phyloP scores from a whole-genome alignment of 2,797 vertebrate genomes.

The Mastacembelus armatus region DNA sequence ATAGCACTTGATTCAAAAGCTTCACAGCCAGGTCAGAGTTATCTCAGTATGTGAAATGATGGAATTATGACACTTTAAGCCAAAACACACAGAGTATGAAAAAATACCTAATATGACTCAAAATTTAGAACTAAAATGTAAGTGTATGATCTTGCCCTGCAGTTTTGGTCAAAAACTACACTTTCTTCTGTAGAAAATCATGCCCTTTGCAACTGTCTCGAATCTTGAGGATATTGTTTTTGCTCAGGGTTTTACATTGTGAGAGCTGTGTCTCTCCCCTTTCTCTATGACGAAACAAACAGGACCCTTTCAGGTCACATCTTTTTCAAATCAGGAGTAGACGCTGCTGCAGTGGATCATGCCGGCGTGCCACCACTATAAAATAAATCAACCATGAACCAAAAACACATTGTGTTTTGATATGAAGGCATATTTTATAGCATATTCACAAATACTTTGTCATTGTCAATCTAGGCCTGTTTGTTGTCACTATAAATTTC shows the following conservation, averaged over 20 bases:
- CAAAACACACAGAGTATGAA: constrained; percentile 1
- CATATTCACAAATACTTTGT: constrained; percentile 17
- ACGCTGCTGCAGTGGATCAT: constrained; percentile 27
- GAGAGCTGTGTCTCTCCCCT: constrained; percentile 43
- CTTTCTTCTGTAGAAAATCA: constrained; percentile 1
- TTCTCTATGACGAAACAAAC: constrained; percentile 59
- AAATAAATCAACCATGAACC: constrained; percentile 55
- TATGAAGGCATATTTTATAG: constrained; percentile 32
- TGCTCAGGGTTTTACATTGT: constrained; percentile 49
- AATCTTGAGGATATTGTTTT: constrained; percentile 29
- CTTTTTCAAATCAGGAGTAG: constrained; percentile 66
- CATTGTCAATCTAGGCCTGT: constrained; percentile 20
- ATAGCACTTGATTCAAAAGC: constrained; percentile 46
- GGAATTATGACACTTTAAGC: constrained; percentile 15
- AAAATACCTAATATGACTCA: background rate
- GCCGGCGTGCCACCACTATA: constrained; percentile 45
- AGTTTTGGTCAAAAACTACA: constrained; percentile 14
- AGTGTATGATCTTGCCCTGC: background rate
- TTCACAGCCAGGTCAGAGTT: constrained; percentile 55
- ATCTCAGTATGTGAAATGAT: constrained; percentile 30
- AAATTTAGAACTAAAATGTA: background rate
- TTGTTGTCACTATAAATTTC: constrained; percentile 61
- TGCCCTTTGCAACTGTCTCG: constrained; percentile 21
- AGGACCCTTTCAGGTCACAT: constrained; percentile 73
- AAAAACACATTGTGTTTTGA: constrained; percentile 13